A percentile compares a stretch with the other conserved stretches of the same genome.
Evolutionary conservation across 2,888 invertebrate species (phyloP).

Genomic region (Arctia plantaginis): DNA sequence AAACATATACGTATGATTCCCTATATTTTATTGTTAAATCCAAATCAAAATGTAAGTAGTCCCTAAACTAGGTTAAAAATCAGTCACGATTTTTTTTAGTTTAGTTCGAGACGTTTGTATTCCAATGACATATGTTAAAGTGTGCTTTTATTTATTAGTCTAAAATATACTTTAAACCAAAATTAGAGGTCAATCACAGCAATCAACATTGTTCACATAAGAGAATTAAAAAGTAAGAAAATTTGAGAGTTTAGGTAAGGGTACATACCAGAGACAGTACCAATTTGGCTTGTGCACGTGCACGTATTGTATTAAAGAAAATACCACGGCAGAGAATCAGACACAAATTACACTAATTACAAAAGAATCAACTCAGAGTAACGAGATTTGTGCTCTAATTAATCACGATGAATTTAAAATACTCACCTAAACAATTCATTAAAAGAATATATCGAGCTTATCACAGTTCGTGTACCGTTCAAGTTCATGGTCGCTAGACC

Average conservation of each 20-base stretch:
- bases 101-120: background rate
- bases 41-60: too few species aligned
- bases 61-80: background rate
- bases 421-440: background rate
- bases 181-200: too few species aligned
- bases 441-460: background rate
- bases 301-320: background rate
- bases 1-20: too few species aligned
- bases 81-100: background rate
- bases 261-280: background rate
- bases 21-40: too few species aligned
- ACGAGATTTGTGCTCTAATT: background rate
- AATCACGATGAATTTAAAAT: background rate
- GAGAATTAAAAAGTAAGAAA: background rate
- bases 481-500: conserved; percentile 7
- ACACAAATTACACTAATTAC: background rate
- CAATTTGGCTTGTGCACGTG: too few species aligned
- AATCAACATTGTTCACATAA: background rate
- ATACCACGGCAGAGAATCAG: background rate
- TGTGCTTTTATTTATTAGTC: too few species aligned
- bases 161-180: too few species aligned
- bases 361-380: background rate
- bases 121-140: too few species aligned
- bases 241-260: background rate
- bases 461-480: background rate